Evolutionary conservation across 2,797 vertebrate species (phyloP).

Genomic region (Epinephelus awoara): DNA sequence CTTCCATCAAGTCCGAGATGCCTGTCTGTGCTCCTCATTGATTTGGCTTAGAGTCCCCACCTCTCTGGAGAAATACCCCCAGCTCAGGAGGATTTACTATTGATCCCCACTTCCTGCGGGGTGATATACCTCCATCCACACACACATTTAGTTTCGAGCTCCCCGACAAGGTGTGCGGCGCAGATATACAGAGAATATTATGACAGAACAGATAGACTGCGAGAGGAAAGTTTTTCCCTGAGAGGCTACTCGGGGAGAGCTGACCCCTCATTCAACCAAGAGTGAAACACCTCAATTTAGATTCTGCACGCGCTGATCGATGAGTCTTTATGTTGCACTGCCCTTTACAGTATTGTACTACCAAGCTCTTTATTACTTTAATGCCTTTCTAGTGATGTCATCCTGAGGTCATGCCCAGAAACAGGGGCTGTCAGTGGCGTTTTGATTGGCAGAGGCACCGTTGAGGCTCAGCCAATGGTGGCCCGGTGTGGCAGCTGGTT

Average conservation of each 20-base stretch:
- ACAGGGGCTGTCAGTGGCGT: constrained; percentile 64
- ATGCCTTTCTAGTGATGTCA: constrained; percentile 84
- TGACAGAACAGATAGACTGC: constrained; percentile 59
- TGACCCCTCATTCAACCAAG: constrained; percentile 77
- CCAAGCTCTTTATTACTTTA: constrained; percentile 82
- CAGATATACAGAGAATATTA: constrained; percentile 68
- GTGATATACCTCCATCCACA: constrained; percentile 73
- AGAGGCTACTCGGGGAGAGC: constrained; percentile 47
- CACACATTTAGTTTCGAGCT: constrained; percentile 60
- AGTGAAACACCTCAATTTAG: constrained; percentile 77
- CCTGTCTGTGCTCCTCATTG: constrained; percentile 73
- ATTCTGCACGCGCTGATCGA: constrained; percentile 70
- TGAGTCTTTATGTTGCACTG: constrained; percentile 78
- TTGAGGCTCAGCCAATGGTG: constrained; percentile 70
- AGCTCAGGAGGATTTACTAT: constrained; percentile 80
- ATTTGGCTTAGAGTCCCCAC: constrained; percentile 75
- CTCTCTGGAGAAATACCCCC: constrained; percentile 79
- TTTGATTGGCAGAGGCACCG: constrained; percentile 82
- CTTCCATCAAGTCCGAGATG: constrained; percentile 68
- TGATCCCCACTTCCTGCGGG: constrained; percentile 76
- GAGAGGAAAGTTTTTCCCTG: constrained; percentile 63
- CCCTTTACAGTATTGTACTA: constrained; percentile 84
- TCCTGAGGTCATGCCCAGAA: constrained; percentile 80
- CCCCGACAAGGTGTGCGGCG: constrained; percentile 63
- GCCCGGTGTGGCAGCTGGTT: constrained; percentile 71